A percentile compares a stretch with the other conserved stretches of the same genome.
Evolutionary conservation across 2,888 invertebrate genomes (phyloP).

Genomic region (Conistra vaccinii): DNA sequence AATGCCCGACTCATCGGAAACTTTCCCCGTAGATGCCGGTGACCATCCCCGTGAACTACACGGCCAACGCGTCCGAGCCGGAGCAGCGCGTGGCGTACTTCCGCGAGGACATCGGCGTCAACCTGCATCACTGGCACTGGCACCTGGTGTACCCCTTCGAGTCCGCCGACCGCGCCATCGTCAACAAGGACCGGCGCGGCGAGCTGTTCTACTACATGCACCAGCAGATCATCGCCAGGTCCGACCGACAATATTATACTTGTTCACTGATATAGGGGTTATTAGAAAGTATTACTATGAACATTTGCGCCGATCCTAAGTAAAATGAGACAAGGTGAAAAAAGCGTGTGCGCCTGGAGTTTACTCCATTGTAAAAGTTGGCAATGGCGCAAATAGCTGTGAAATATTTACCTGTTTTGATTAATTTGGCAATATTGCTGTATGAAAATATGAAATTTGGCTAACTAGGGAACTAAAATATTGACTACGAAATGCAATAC

Average conservation of each 20-base stretch:
- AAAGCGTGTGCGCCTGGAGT: no score
- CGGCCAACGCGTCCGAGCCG: slow-evolving; percentile 93
- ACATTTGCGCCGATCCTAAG: not conserved
- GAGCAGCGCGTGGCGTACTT: slow-evolving; percentile 96
- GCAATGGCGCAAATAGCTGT: no score
- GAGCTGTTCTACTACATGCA: slow-evolving; percentile 96
- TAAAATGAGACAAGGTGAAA: not conserved
- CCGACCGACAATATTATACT: not conserved
- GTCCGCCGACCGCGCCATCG: slow-evolving; percentile 90
- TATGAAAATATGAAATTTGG: no score
- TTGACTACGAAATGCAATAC: no score
- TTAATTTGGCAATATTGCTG: no score
- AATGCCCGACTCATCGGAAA: not conserved
- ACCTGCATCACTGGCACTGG: slow-evolving; percentile 98
- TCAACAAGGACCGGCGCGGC: slow-evolving; percentile 93
- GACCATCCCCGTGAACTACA: slow-evolving; percentile 93
- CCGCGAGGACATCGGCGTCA: slow-evolving; percentile 96
- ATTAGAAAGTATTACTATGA: not conserved
- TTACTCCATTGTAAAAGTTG: no score
- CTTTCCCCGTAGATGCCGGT: slow-evolving; percentile 89
- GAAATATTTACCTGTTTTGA: no score
- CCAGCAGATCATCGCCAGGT: slow-evolving; percentile 93
- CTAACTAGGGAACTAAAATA: no score
- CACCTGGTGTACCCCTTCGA: slow-evolving; percentile 96
- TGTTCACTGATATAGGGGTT: not conserved